Conservation (phyloP, 2,888 invertebrate genomes). For the Stenchaetothrips biformis region DNA sequence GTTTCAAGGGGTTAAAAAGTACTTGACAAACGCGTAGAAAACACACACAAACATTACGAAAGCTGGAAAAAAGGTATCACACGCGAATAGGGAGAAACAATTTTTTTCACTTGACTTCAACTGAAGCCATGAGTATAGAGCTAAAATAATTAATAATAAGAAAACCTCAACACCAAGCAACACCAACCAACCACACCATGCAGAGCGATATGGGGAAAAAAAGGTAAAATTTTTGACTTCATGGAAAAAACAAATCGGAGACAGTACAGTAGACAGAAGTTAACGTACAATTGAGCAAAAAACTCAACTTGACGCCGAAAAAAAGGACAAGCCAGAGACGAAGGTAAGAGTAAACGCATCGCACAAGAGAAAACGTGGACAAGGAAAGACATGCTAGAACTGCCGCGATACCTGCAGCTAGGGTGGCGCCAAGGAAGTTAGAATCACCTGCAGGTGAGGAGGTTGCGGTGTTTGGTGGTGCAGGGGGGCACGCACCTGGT, state of each 20-base stretch:
- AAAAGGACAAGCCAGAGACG: background rate
- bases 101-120: background rate
- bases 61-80: slow-evolving; percentile 18
- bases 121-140: background rate
- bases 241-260: background rate
- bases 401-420: background rate
- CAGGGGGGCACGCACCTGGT: slow-evolving; percentile 53
- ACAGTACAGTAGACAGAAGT: background rate
- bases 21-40: background rate
- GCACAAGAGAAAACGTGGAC: background rate
- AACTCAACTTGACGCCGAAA: background rate
- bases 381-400: background rate
- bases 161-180: slow-evolving; percentile 7
- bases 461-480: slow-evolving; percentile 14
- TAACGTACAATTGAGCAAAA: background rate
- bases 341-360: background rate
- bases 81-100: background rate
- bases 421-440: background rate
- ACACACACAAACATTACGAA: slow-evolving; percentile 23
- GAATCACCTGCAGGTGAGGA: slow-evolving; percentile 18
- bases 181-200: slow-evolving; percentile 22
- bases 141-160: background rate
- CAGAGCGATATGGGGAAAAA: background rate
- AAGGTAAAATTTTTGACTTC: background rate
- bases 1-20: too few species aligned